Evolutionary conservation across 1,140 invertebrate genomes (phyloP).

Genomic region (Cydia amplana): DNA sequence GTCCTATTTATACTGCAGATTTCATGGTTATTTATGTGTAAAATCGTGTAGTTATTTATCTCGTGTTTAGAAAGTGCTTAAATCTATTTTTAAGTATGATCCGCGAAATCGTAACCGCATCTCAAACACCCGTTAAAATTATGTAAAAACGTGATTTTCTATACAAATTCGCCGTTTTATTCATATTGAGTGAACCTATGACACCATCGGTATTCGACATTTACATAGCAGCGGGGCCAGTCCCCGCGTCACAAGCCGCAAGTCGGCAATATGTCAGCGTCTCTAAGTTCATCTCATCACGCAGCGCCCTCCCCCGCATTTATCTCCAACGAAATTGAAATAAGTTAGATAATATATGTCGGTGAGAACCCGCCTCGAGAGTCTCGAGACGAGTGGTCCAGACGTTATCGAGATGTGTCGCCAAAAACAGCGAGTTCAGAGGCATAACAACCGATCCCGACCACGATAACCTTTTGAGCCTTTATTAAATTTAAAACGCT

Average conservation of each 20-base stretch:
- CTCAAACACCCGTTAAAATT: conserved; percentile 49
- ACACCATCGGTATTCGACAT: conserved; percentile 73
- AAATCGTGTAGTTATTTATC: neutral
- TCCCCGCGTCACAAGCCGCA: conserved; percentile 37
- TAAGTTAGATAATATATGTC: conserved; percentile 53
- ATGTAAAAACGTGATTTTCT: conserved; percentile 70
- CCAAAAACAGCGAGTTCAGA: conserved; percentile 46
- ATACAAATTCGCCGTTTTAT: conserved; percentile 68
- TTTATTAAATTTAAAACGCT: neutral
- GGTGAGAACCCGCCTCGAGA: conserved; percentile 45
- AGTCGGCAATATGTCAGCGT: conserved; percentile 32
- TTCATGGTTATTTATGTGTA: neutral
- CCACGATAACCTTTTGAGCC: conserved; percentile 17
- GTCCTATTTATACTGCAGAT: neutral
- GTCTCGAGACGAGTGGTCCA: conserved; percentile 49
- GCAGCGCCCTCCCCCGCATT: conserved; percentile 41
- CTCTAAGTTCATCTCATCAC: conserved; percentile 31
- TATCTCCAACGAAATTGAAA: conserved; percentile 57
- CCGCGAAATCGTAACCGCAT: conserved; percentile 47
- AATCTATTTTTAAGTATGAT: conserved; percentile 44
- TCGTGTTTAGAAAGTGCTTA: conserved; percentile 26
- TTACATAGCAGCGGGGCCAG: conserved; percentile 59
- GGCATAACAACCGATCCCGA: conserved; percentile 43
- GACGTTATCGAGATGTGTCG: conserved; percentile 53
- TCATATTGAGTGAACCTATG: conserved; percentile 63